Evolutionary conservation across 2,888 invertebrate species (phyloP), one percentile per base, ranked within the genome.

Genomic region (Callyntrura sp.): DNA sequence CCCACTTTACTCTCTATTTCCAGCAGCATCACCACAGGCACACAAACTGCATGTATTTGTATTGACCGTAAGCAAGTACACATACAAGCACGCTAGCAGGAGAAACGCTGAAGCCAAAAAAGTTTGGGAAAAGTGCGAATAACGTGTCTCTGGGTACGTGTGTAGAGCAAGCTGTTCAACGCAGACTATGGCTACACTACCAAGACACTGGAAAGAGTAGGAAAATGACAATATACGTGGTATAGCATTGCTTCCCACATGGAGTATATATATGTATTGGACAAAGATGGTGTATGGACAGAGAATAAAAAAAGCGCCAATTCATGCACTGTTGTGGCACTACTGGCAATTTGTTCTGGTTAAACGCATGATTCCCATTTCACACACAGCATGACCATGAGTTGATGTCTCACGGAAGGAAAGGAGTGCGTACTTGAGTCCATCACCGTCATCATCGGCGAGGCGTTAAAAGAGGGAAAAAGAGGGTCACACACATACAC

Each of bases 291-390:
- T 35, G 35, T 14, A 17, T 78, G 51, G 55, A 55, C 14, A 20
- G 11, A 11, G 62, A 62, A 20, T 23, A 25, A 14, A 14, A 11
- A 35, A 35, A 35, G 35, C 35, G 60, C 60, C 79, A 79, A 65
- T 65, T 65, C 48, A 62, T 82, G 65, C 20, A 17, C 43, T 43
- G 43, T 73, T 84, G 76, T 45, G 70, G 57, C 65, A 86, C 12
- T 20, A 86, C 12, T 20, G 28, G 68, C 45, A 83, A 88, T 83
- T 88, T 83, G 73, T 82, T 43, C 76, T 62, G 88, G 82, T 83
- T 88, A 76, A 60, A 62, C 81, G 48, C 81, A 73, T 87, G 70
- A 73, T 60, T 87, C 79, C 60, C 85, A 65, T 11, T 65, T 86
- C 62, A 6, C 68, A 68, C 55, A 4, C 76, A 70, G 65, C 55